phyloP scores from a whole-genome alignment of 2,888 invertebrate genomes.

The Thereva nobilitata region DNA sequence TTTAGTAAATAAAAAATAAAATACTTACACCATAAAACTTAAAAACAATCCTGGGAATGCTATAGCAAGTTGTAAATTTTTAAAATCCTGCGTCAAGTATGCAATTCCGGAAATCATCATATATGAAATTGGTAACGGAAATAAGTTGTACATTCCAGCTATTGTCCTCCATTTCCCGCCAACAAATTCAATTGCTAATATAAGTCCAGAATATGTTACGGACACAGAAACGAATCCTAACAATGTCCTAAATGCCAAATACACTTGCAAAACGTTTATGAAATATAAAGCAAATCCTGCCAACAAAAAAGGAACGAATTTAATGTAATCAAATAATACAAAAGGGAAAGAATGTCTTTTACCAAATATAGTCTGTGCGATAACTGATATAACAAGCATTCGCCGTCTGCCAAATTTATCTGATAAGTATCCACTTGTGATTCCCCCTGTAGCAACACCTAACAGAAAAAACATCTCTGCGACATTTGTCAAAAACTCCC shows the following conservation, averaged over 20 bases:
- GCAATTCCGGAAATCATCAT: constrained; percentile 74
- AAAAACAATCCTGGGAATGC: constrained; percentile 74
- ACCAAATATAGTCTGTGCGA: constrained; percentile 70
- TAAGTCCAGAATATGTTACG: constrained; percentile 79
- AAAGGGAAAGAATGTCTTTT: constrained; percentile 44
- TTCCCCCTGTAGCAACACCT: constrained; percentile 77
- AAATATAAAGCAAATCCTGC: constrained; percentile 68
- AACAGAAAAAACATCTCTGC: constrained; percentile 78
- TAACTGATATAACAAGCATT: constrained; percentile 71
- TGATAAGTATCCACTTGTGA: constrained; percentile 77
- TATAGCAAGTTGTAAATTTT: constrained; percentile 71
- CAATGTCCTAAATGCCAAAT: constrained; percentile 69
- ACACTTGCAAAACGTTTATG: constrained; percentile 71
- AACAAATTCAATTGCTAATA: constrained; percentile 76
- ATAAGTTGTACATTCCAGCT: constrained; percentile 78
- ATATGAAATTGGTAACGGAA: constrained; percentile 77
- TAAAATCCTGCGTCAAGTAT: constrained; percentile 72
- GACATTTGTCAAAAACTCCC: constrained; percentile 68
- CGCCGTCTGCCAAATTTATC: constrained; percentile 80
- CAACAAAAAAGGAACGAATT: constrained; percentile 3
- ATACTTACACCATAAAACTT: constrained; percentile 67
- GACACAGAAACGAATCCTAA: constrained; percentile 80
- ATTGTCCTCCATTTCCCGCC: constrained; percentile 80
- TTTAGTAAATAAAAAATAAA: neutral
- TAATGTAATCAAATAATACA: neutral